Percentiles rank a stretch among this genome's conserved stretches.
Evolutionary conservation across 2,888 invertebrate genomes (phyloP).

Genomic region (Ephialtes manifestator): DNA sequence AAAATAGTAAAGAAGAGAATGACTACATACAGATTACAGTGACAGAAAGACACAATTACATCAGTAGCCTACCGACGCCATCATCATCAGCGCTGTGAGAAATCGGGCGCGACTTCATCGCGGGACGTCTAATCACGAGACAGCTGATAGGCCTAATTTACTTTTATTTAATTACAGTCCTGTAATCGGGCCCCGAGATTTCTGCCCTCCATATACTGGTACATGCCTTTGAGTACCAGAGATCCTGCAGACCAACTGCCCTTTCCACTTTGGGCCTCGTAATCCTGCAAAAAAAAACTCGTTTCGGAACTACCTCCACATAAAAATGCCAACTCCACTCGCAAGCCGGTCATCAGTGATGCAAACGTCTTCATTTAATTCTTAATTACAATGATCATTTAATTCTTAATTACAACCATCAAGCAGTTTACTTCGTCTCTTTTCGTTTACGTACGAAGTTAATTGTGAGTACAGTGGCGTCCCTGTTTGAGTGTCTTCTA

Average conservation of each 20-base stretch:
- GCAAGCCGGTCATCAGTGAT: conserved; percentile 52
- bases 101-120: conserved; percentile 57
- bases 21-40: conserved; percentile 1
- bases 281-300: conserved; percentile 43
- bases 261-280: conserved; percentile 26
- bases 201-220: conserved; percentile 13
- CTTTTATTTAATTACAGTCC: conserved; percentile 83
- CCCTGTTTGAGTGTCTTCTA: background rate
- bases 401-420: conserved; percentile 34
- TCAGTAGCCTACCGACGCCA: background rate
- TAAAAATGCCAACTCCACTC: conserved; percentile 61
- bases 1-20: conserved; percentile 31
- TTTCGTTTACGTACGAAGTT: background rate
- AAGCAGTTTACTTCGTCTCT: background rate
- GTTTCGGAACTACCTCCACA: conserved; percentile 57
- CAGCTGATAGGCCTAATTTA: conserved; percentile 83
- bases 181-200: conserved; percentile 71
- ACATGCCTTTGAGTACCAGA: conserved; percentile 3
- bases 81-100: conserved; percentile 52
- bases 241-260: conserved; percentile 31
- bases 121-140: conserved; percentile 70
- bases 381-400: conserved; percentile 65
- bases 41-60: conserved; percentile 11
- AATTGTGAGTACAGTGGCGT: background rate
- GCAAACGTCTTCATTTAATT: conserved; percentile 68